Conservation (phyloP, 2,797 vertebrate species). For the Dipus sagitta region DNA sequence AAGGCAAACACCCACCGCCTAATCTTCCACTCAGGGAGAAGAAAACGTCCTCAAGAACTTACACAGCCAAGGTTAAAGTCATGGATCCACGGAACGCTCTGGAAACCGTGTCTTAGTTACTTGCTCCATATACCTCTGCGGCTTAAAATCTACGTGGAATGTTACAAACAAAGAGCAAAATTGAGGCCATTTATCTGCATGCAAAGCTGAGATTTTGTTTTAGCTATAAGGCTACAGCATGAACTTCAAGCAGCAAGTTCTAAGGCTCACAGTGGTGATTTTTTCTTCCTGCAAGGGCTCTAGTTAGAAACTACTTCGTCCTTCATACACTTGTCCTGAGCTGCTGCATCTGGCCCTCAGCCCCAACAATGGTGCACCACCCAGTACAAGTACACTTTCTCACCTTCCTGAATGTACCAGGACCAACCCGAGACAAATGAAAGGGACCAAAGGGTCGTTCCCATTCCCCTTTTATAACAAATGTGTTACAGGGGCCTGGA, state of each 20-base stretch:
- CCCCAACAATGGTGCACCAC: background rate
- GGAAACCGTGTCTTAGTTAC: constrained; percentile 3
- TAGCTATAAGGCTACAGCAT: background rate
- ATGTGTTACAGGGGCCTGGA: background rate
- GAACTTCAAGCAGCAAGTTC: constrained; percentile 7
- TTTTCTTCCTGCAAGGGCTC: background rate
- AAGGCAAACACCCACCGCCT: background rate
- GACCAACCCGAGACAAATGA: background rate
- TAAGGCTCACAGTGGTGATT: background rate
- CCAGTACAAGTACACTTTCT: background rate
- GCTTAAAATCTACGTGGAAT: background rate
- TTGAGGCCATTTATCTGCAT: constrained; percentile 3
- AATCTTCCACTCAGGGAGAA: background rate
- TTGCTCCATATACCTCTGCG: background rate
- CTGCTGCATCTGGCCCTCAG: background rate
- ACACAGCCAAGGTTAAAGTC: constrained; percentile 44
- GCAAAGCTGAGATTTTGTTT: constrained; percentile 8
- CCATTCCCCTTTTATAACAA: background rate
- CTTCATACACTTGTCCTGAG: background rate
- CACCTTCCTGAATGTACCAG: background rate
- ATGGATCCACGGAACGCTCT: background rate
- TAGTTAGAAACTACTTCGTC: constrained; percentile 13
- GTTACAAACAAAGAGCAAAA: constrained; percentile 21
- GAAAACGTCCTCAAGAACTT: constrained; percentile 64
- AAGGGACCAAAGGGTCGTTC: background rate